Base-by-base conservation (phyloP, 2,888 invertebrate species). In the Tinea pellionella region DNA sequence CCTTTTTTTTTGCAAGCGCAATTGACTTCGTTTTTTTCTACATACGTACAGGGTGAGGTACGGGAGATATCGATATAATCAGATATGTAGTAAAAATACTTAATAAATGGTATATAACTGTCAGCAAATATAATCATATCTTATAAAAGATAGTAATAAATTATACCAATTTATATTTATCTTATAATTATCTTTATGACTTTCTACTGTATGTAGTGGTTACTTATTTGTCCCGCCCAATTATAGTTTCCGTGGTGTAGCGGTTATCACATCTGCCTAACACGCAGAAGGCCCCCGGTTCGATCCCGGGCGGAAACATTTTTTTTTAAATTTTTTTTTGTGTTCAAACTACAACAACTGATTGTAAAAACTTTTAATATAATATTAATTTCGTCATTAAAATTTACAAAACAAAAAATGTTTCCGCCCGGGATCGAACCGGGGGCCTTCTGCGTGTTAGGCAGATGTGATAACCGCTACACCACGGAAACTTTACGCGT, bases 391-490 rank as follows among this genome's bases (percentile, higher is more conserved):
- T 3, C 2, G 2, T 24, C 24, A 6, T 24, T 2, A 24, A 24
- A 3, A 24, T 24, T 24, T 24, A 6, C n/a, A 2, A 30, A 56
- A 29, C 4, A 56, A 56, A 56, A 19, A 56, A 64, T 68, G 67
- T 67, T 67, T 67, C 67, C 65, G 65, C 65, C 67, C 65, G 67
- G 65, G 66, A 66, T 67, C 67, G 67, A 67, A 67, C 67, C 65
- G 67, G 67, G 67, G 67, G 63, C 67, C 67, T 67, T 67, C 67
- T 65, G 67, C 67, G 67, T 67, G 67, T 67, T 90, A 93, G 92
- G 93, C 93, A 92, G 93, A 93, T 92, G 93, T 93, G 93, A 93
- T 93, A 93, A 93, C 93, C 93, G 92, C 93, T 93, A 93, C 93
- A 93, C 92, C 92, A 93, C 92, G 92, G 91, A 92, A 92, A 90